A percentile compares a stretch with the other conserved stretches of the same genome.
Conservation (phyloP, 2,113 vertebrate species). For the Corvus moneduloides region DNA sequence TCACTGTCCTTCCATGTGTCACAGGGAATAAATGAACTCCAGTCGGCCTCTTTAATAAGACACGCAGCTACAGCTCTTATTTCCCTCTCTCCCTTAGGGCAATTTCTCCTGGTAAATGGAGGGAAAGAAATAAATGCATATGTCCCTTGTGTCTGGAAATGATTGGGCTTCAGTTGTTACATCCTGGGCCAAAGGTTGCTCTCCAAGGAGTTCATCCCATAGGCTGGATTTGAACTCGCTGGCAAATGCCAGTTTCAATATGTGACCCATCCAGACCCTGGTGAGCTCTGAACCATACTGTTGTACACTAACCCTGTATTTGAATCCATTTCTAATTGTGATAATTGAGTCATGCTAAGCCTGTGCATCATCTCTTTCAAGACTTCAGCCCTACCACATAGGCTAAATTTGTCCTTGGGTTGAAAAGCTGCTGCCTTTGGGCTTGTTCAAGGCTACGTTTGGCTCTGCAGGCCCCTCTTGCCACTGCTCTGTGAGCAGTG, state of each 20-base stretch:
- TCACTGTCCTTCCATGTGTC: background rate
- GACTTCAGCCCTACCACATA: background rate
- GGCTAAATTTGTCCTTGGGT: background rate
- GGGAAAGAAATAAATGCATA: background rate
- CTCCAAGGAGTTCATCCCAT: background rate
- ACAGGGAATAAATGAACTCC: background rate
- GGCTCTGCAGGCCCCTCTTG: background rate
- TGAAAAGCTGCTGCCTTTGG: background rate
- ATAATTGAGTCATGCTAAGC: background rate
- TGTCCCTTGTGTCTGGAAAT: constrained; percentile 26
- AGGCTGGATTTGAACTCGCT: background rate
- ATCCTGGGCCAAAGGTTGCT: background rate
- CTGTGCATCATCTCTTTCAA: background rate
- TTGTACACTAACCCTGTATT: background rate
- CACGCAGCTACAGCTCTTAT: background rate
- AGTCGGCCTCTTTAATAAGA: background rate
- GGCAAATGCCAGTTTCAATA: background rate
- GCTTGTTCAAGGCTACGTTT: background rate
- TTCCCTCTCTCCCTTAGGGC: background rate
- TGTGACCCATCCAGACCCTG: background rate
- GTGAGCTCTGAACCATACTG: background rate
- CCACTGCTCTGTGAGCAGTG: background rate
- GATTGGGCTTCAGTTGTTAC: background rate
- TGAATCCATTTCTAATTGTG: background rate
- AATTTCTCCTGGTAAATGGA: background rate